A percentile compares a stretch with the other conserved stretches of the same genome.
These are phyloP conservation scores for Lytechinus pictus DNA, from an alignment of 35 echinoderm and acorn worm genomes.

Conservation along the genomic window DNA sequence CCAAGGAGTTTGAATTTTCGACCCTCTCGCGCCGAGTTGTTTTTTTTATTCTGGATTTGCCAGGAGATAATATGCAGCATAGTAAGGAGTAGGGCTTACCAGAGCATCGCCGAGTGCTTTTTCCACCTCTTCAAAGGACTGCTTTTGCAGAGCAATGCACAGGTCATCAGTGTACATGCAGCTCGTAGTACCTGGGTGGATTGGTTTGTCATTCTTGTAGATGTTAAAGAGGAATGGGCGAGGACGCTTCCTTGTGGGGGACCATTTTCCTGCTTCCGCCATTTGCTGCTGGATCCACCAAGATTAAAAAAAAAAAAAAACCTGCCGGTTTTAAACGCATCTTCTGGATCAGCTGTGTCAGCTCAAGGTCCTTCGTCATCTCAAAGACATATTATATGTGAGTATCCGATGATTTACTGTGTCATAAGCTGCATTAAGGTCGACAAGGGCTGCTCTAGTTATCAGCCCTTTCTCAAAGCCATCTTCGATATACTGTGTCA, in stretches of 20 bases:
- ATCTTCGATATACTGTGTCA: too few relatives aligned
- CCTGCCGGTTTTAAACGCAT: constrained; percentile 46
- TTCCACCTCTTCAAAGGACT: too few relatives aligned
- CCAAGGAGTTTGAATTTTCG: too few relatives aligned
- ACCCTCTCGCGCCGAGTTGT: too few relatives aligned
- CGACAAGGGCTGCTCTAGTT: constrained; percentile 55
- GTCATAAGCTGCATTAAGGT: neutral
- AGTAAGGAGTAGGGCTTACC: too few relatives aligned
- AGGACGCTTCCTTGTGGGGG: too few relatives aligned
- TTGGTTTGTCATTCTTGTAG: constrained; percentile 24
- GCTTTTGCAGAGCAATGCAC: constrained; percentile 38
- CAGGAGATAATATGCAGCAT: too few relatives aligned
- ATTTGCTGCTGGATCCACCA: constrained; percentile 43
- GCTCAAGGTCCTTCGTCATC: neutral
- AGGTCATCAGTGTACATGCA: constrained; percentile 34
- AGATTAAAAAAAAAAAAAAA: neutral
- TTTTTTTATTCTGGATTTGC: too few relatives aligned
- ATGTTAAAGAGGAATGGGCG: constrained; percentile 9
- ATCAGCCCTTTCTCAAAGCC: constrained; percentile 22
- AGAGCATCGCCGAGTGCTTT: too few relatives aligned
- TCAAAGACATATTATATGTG: constrained; percentile 38
- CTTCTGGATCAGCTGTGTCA: constrained; percentile 49
- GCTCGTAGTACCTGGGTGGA: constrained; percentile 35
- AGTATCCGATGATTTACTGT: constrained; percentile 54
- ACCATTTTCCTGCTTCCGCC: constrained; percentile 59